phyloP scores from a whole-genome alignment of 1,140 invertebrate species.

The Zophobas morio region DNA sequence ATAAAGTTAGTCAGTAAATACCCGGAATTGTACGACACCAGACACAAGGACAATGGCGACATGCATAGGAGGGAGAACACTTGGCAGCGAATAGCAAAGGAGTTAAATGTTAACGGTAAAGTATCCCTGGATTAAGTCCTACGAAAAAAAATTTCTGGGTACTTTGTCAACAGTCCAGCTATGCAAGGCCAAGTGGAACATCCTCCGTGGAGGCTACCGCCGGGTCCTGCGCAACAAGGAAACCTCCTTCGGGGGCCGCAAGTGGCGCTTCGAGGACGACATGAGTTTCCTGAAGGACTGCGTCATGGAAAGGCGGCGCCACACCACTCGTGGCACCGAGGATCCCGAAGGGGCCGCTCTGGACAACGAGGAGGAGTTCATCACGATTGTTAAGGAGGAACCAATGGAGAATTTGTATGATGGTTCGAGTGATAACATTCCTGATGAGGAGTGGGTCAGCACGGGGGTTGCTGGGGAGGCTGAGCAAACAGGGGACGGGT shows the following conservation, averaged over 20 bases:
- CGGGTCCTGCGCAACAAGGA: background rate
- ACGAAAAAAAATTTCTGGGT: background rate
- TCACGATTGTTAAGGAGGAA: background rate
- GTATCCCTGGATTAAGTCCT: background rate
- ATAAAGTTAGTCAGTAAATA: background rate
- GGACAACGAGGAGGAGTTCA: slow-evolving; percentile 5
- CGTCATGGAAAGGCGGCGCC: slow-evolving; percentile 2
- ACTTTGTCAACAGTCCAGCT: background rate
- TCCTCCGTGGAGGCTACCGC: background rate
- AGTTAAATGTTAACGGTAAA: background rate
- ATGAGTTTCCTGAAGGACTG: slow-evolving; percentile 1
- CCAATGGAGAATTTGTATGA: background rate
- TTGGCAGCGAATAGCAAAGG: background rate
- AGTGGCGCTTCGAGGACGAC: slow-evolving; percentile 12
- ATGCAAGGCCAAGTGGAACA: slow-evolving; percentile 10
- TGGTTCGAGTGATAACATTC: background rate
- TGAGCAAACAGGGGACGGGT: background rate
- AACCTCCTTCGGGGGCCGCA: background rate
- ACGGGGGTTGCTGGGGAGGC: background rate
- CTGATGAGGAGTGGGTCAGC: background rate
- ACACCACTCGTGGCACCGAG: background rate
- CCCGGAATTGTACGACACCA: background rate
- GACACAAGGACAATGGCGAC: background rate
- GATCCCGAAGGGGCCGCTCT: background rate
- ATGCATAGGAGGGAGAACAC: background rate